Base-by-base conservation (phyloP, 2,113 vertebrate genomes). In the Prionailurus viverrinus region DNA sequence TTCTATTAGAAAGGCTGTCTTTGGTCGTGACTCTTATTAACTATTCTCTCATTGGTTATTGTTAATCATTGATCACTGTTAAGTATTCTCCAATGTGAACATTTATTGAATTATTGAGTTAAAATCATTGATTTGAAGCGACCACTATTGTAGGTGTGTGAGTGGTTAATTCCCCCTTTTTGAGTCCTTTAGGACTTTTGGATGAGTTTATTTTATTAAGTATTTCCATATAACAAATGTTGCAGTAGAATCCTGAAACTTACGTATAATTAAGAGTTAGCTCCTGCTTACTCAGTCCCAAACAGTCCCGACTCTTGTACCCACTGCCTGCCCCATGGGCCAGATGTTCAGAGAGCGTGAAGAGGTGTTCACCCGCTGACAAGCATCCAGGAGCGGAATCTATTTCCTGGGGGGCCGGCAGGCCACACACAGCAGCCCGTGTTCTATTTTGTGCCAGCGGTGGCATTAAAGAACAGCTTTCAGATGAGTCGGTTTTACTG, bases 141-240 rank as follows among this genome's bases (percentile, higher is more conserved):
- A 53, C 23, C 81, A 6, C n/a, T 92, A 4, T 65, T 96, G 1
- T 83, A 69, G 58, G 15, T 39, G 5, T 96, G 14, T 91, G 19
- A 23, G 23, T 94, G 82, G 45, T 96, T 86, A 48, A 55, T 53
- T 53, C 27, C 14, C 14, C 7, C 8, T 39, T 96, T 93, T 73
- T 68, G 81, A 21, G 11, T 53, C 48, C 15, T n/a, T 36, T 78
- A 92, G 73, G 25, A 7, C 33, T 97, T 93, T 92, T 82, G 48
- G 92, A 29, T 93, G 89, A 45, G 8, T 74, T 89, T 73, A 58
- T 51, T 93, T 97, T 88, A 51, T 83, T 92, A 84, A 82, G 51
- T 78, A 19, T 48, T 96, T 19, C 51, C n/a, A 73, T 95, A 33
- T 39, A 66, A 41, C 51, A 79, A 74, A n/a, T 94, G 65, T 95